Conservation (phyloP, 2,797 vertebrate genomes). For the Saxicola maurus region DNA sequence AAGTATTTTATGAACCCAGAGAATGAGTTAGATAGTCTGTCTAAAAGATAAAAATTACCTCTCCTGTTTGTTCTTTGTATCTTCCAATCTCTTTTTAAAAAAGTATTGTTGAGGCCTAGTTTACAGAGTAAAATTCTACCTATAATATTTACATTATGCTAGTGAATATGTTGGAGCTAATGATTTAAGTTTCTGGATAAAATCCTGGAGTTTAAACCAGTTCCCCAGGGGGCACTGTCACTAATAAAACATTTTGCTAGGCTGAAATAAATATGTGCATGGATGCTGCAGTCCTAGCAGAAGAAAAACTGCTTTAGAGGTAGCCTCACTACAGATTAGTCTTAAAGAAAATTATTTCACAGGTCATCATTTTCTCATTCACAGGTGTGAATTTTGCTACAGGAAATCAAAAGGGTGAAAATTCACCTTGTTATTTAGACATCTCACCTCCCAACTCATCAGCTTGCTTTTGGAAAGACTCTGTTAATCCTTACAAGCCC, state of each 20-base stretch:
- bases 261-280: not conserved
- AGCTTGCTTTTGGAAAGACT: not conserved
- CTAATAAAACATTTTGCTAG: not conserved
- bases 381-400: not conserved
- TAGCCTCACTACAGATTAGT: fast-evolving
- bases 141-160: not conserved
- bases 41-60: not conserved
- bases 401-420: not conserved
- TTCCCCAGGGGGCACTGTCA: not conserved
- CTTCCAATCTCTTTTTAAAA: not conserved
- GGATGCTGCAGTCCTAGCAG: not conserved
- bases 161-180: not conserved
- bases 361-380: not conserved
- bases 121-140: not conserved
- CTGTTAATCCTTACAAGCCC: not conserved
- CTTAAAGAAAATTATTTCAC: not conserved
- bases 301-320: not conserved
- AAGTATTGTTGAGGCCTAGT: not conserved
- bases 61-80: not conserved
- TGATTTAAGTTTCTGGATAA: not conserved
- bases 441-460: not conserved
- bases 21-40: not conserved
- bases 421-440: not conserved
- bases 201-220: not conserved
- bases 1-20: not conserved